A percentile compares a stretch with the other conserved stretches of the same genome.
These are phyloP conservation scores for Uria lomvia DNA, from an alignment of 2,113 vertebrate genomes.

Conservation along the genomic window DNA sequence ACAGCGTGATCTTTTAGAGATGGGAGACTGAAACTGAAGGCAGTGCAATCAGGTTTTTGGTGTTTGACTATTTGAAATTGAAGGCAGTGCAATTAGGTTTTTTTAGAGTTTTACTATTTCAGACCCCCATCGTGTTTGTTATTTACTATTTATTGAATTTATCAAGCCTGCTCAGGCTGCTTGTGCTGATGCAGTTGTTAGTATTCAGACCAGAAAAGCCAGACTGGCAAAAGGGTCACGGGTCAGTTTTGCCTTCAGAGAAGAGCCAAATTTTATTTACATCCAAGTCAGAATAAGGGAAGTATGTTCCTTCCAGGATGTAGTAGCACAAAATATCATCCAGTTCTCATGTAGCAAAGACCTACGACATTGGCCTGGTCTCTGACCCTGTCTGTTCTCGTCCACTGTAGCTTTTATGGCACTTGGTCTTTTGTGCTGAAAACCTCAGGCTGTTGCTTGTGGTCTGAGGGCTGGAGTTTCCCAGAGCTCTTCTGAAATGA, in stretches of 20 bases:
- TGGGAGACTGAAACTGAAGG: neutral
- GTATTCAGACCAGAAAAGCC: neutral
- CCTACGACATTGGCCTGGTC: rapidly evolving
- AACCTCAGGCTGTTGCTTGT: neutral
- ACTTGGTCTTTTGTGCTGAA: neutral
- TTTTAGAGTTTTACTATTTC: neutral
- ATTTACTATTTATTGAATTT: neutral
- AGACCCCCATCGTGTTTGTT: neutral
- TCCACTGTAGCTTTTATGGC: neutral
- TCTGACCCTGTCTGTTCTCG: neutral
- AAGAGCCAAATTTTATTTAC: neutral
- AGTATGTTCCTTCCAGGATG: neutral
- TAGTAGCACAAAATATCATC: neutral
- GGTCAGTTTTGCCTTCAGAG: neutral
- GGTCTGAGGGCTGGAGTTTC: neutral
- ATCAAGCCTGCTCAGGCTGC: neutral
- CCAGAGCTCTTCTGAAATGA: neutral
- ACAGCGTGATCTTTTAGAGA: neutral
- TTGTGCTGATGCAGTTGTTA: neutral
- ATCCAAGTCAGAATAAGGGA: neutral
- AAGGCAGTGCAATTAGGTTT: neutral
- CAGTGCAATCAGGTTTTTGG: neutral
- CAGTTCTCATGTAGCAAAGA: neutral
- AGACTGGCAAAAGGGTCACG: neutral
- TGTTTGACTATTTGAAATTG: neutral